Evolutionary conservation across 2,888 invertebrate species (phyloP).

Genomic region (Dryococelus australis): DNA sequence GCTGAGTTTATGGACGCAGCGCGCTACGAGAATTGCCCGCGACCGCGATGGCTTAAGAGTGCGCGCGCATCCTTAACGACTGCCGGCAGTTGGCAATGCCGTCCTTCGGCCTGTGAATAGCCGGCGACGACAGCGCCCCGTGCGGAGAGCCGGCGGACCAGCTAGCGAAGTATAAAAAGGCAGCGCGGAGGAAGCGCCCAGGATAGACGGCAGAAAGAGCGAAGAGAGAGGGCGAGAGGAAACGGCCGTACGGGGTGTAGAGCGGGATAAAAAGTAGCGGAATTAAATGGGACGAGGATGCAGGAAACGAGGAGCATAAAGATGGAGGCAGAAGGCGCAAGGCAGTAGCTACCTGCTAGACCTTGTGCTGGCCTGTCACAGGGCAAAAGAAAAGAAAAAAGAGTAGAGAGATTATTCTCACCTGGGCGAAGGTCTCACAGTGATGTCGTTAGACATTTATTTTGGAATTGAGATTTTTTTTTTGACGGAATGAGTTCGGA

Average conservation of each 20-base stretch:
- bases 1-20: too few relatives aligned
- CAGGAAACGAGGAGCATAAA: conserved; percentile 16
- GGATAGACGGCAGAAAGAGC: not conserved
- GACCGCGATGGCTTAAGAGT: not conserved
- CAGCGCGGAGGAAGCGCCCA: not conserved
- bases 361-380: not conserved
- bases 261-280: not conserved
- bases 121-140: not conserved
- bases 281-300: not conserved
- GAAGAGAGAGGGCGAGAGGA: not conserved
- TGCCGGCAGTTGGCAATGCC: not conserved
- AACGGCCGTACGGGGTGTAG: not conserved
- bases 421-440: not conserved
- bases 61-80: not conserved
- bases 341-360: not conserved
- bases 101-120: not conserved
- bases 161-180: not conserved
- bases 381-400: not conserved
- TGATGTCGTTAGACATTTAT: not conserved
- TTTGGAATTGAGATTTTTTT: not conserved
- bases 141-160: not conserved
- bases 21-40: not conserved
- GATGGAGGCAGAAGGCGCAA: conserved; percentile 2
- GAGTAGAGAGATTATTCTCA: not conserved
- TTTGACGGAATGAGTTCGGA: not conserved